phyloP scores from a whole-genome alignment of 1,140 invertebrate species.

The Melitaea cinxia region DNA sequence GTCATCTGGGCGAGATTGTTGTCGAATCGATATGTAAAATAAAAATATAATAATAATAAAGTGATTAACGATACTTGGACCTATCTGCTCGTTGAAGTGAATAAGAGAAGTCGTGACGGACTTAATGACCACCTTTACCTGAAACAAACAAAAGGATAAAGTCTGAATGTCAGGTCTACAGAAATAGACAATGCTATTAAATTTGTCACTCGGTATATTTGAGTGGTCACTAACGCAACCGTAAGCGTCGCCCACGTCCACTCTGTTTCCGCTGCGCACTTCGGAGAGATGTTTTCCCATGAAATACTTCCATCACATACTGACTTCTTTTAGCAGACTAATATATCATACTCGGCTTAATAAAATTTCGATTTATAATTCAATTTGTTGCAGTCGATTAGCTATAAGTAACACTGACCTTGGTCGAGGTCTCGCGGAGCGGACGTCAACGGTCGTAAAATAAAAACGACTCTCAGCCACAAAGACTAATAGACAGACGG shows the following conservation, averaged over 20 bases:
- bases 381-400: slow-evolving; percentile 48
- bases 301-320: slow-evolving; percentile 24
- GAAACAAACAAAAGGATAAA: slow-evolving; percentile 51
- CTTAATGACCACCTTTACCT: slow-evolving; percentile 48
- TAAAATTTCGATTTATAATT: slow-evolving; percentile 27
- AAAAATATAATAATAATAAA: background rate
- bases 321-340: slow-evolving; percentile 4
- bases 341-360: slow-evolving; percentile 7
- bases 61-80: background rate
- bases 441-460: slow-evolving; percentile 76
- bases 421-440: slow-evolving; percentile 62
- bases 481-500: slow-evolving; percentile 67
- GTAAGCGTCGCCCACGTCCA: slow-evolving; percentile 68
- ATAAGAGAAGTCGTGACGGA: slow-evolving; percentile 19
- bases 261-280: slow-evolving; percentile 59
- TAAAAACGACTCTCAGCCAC: slow-evolving; percentile 66
- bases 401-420: slow-evolving; percentile 62
- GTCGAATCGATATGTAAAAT: no score
- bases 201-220: slow-evolving; percentile 59
- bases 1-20: no score
- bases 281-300: slow-evolving; percentile 49
- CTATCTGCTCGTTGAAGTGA: background rate
- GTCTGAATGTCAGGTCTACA: slow-evolving; percentile 38
- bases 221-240: slow-evolving; percentile 52
- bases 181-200: slow-evolving; percentile 62